Percentiles rank a stretch among this genome's conserved stretches.
These are phyloP conservation scores for Oeneis ivallda DNA, from an alignment of 2,888 invertebrate species.

Conservation along the genomic window DNA sequence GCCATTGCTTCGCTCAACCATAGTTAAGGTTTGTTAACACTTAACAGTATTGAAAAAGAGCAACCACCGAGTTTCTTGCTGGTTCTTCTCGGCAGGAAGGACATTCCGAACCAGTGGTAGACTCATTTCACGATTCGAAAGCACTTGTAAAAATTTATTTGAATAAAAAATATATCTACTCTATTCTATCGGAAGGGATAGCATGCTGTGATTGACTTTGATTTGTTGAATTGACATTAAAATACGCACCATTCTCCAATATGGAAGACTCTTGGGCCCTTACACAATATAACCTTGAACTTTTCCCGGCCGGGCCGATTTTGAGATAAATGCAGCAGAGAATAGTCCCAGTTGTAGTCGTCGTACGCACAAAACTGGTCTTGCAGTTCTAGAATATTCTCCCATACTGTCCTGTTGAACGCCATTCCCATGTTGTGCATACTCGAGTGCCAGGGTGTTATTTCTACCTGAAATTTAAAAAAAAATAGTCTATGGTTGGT, in stretches of 20 bases:
- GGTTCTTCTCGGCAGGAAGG: no score
- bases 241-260: constrained; percentile 93
- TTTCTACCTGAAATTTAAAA: constrained; percentile 86
- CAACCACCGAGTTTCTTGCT: no score
- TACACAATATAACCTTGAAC: constrained; percentile 93
- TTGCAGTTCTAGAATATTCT: constrained; percentile 89
- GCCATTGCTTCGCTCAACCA: no score
- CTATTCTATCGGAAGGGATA: no score
- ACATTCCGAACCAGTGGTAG: no score
- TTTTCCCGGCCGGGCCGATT: constrained; percentile 87
- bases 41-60: no score
- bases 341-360: constrained; percentile 99
- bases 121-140: no score
- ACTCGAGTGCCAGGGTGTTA: constrained; percentile 96
- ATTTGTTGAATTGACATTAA: no score
- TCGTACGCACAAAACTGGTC: constrained; percentile 97
- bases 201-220: no score
- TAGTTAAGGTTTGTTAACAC: no score
- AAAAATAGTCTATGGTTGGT: constrained; percentile 2
- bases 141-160: no score
- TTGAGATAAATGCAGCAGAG: constrained; percentile 94
- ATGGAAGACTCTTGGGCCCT: constrained; percentile 97
- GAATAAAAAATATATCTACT: no score
- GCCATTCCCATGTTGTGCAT: constrained; percentile 99
- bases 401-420: constrained; percentile 94